These are phyloP conservation scores for Chaenocephalus aceratus DNA, from an alignment of 2,113 vertebrate genomes.

Conservation along the genomic window DNA sequence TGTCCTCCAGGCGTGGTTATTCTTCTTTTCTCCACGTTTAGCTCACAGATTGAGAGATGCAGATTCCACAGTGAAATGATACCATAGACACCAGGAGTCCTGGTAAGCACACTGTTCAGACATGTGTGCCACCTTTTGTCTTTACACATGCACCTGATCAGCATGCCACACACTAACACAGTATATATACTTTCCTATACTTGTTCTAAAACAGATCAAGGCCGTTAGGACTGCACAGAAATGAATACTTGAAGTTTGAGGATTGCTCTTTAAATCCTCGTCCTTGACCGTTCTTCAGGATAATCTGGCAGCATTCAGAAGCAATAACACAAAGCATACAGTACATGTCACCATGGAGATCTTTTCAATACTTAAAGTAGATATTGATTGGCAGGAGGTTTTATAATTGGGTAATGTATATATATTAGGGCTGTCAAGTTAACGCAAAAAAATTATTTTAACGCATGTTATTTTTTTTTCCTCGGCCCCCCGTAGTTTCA, in stretches of 20 bases:
- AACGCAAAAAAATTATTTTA: too few relatives aligned
- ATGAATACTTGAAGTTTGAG: constrained; percentile 9
- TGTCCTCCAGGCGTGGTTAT: neutral
- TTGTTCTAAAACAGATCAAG: neutral
- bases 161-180: constrained; percentile 3
- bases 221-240: constrained; percentile 13
- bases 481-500: too few relatives aligned
- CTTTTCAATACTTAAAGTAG: neutral
- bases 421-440: too few relatives aligned
- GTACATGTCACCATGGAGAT: neutral
- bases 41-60: too few relatives aligned
- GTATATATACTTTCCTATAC: neutral
- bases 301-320: constrained; percentile 34
- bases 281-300: constrained; percentile 42
- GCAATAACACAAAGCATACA: constrained; percentile 10
- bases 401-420: neutral
- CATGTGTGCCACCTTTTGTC: constrained; percentile 9
- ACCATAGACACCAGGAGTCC: neutral
- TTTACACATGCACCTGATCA: neutral
- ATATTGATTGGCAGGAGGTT: neutral
- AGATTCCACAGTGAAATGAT: neutral
- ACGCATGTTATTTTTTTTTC: too few relatives aligned
- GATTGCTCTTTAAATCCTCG: constrained; percentile 51
- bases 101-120: neutral
- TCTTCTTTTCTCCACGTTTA: neutral